These are phyloP conservation scores for Trichopria drosophilae DNA, from an alignment of 2,888 invertebrate species.

Conservation along the genomic window DNA sequence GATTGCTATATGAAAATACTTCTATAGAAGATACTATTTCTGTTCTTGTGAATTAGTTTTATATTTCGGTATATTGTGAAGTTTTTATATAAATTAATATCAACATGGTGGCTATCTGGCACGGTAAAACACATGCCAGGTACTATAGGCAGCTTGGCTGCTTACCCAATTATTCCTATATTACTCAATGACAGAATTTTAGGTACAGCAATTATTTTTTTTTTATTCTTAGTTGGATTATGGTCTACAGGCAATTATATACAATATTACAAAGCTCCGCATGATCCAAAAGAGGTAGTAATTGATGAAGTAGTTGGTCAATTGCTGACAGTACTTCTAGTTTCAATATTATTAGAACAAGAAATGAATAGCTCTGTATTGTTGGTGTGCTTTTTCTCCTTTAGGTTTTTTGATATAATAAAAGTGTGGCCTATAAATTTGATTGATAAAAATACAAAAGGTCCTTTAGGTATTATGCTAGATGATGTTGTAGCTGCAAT, in stretches of 20 bases:
- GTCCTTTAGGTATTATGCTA: slow-evolving; percentile 21
- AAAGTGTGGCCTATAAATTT: slow-evolving; percentile 18
- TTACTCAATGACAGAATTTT: slow-evolving; percentile 14
- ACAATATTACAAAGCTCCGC: slow-evolving; percentile 13
- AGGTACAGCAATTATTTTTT: slow-evolving; percentile 17
- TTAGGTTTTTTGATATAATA: slow-evolving; percentile 23
- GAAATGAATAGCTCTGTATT: slow-evolving; percentile 16
- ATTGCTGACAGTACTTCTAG: slow-evolving; percentile 16
- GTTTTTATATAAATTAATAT: slow-evolving; percentile 16
- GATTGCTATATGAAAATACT: slow-evolving; percentile 14
- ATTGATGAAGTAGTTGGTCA: slow-evolving; percentile 18
- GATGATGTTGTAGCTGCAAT: slow-evolving; percentile 18
- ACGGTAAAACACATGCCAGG: slow-evolving; percentile 17
- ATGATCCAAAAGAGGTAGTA: slow-evolving; percentile 18
- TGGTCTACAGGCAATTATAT: slow-evolving; percentile 17
- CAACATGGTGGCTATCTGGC: slow-evolving; percentile 17
- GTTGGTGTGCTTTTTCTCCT: slow-evolving; percentile 18
- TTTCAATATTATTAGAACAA: slow-evolving; percentile 15
- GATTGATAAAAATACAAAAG: slow-evolving; percentile 21
- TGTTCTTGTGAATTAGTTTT: slow-evolving; percentile 16
- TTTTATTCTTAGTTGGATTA: slow-evolving; percentile 15
- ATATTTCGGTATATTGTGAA: slow-evolving; percentile 15
- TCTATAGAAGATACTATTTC: slow-evolving; percentile 17
- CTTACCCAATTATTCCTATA: slow-evolving; percentile 14
- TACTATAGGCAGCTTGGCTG: slow-evolving; percentile 14